Conservation (phyloP, 2,797 vertebrate species). For the Hyperoplus lanceolatus region DNA sequence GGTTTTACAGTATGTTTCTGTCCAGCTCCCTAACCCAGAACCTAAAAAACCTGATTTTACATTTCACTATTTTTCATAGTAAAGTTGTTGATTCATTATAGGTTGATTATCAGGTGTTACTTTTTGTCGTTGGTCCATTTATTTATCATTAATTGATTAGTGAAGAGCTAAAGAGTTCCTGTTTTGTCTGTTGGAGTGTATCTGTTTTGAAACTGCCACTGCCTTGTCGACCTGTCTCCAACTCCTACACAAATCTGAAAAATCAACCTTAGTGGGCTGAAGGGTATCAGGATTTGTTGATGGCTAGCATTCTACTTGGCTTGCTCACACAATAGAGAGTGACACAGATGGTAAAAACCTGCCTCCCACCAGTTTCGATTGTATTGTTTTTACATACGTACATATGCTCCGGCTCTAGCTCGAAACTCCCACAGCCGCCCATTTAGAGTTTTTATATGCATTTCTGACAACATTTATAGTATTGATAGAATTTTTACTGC, state of each 20-base stretch:
- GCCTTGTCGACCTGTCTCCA: background rate
- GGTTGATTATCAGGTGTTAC: background rate
- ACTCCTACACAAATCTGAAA: background rate
- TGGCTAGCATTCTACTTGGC: background rate
- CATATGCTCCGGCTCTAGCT: background rate
- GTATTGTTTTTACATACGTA: too few relatives aligned
- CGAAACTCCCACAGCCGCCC: background rate
- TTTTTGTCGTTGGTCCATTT: background rate
- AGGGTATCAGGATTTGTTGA: background rate
- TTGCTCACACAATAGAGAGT: background rate
- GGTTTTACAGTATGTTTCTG: conserved; percentile 9
- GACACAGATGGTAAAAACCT: background rate
- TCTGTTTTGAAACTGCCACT: background rate
- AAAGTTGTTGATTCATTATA: conserved; percentile 6
- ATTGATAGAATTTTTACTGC: background rate
- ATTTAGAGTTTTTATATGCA: background rate
- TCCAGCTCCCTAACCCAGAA: conserved; percentile 12
- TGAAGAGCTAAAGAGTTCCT: background rate
- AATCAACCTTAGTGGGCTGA: background rate
- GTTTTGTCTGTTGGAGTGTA: background rate
- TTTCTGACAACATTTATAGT: background rate
- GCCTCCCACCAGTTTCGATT: background rate
- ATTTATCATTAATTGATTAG: background rate
- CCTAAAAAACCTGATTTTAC: background rate
- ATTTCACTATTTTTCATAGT: conserved; percentile 1